Evolutionary conservation across 2,113 vertebrate genomes (phyloP).

Genomic region (Tiliqua scincoides): DNA sequence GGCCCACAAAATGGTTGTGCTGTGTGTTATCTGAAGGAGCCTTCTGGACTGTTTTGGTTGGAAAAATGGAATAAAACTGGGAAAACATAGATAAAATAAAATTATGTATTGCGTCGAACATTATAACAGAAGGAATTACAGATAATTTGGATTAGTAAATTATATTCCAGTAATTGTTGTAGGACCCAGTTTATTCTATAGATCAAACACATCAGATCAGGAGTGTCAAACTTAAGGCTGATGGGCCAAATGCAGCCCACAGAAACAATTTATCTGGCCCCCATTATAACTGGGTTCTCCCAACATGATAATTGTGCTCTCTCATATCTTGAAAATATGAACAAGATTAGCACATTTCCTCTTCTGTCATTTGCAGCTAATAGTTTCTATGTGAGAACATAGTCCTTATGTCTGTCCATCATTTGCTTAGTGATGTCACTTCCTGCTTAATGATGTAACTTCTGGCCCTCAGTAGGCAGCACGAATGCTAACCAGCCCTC

Average conservation of each 20-base stretch:
- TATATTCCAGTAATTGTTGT: constrained; percentile 27
- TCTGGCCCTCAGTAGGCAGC: no score
- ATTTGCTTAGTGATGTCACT: no score
- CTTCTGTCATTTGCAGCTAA: no score
- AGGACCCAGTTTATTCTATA: background rate
- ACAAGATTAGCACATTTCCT: no score
- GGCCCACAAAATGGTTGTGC: rapidly evolving
- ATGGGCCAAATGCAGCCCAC: no score
- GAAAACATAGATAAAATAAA: background rate
- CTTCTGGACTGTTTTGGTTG: background rate
- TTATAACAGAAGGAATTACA: constrained; percentile 21
- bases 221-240: no score
- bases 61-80: background rate
- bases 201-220: background rate
- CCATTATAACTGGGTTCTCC: no score
- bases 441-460: background rate
- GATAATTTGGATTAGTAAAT: constrained; percentile 10
- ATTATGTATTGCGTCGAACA: constrained; percentile 2
- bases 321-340: no score
- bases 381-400: no score
- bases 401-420: background rate
- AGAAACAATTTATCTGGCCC: no score
- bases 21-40: background rate
- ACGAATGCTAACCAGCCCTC: no score
- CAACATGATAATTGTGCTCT: no score